A percentile compares a stretch with the other conserved stretches of the same genome.
These are phyloP conservation scores for Dicrurus megarhynchus DNA, from an alignment of 2,113 vertebrate genomes.

Conservation along the genomic window DNA sequence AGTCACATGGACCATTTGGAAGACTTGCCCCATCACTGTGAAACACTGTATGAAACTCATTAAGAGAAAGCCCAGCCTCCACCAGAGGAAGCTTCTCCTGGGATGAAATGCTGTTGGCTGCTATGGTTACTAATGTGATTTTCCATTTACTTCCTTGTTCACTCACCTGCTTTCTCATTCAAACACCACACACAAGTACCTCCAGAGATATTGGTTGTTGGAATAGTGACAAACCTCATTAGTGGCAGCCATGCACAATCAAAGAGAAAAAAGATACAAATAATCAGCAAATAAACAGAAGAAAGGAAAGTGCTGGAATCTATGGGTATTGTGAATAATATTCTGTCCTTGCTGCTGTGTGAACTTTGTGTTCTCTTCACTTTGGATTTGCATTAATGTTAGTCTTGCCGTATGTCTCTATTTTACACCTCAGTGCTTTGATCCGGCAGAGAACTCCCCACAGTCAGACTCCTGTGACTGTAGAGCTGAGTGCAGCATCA, in stretches of 20 bases:
- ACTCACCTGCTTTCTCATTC: conserved; percentile 44
- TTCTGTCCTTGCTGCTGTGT: not conserved
- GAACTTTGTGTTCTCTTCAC: conserved; percentile 24
- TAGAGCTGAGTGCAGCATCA: not conserved
- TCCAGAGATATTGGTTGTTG: not conserved
- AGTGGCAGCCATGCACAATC: not conserved
- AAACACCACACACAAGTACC: not conserved
- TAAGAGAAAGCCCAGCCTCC: not conserved
- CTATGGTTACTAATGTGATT: conserved; percentile 53
- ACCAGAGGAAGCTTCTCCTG: not conserved
- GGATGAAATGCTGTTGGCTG: conserved; percentile 13
- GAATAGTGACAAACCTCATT: conserved; percentile 2
- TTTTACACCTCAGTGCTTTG: conserved; percentile 37
- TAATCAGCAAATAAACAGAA: not conserved
- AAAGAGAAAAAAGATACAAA: not conserved
- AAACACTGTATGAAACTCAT: not conserved
- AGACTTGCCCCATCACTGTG: not conserved
- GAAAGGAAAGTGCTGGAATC: not conserved
- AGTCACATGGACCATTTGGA: not conserved
- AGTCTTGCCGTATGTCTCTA: conserved; percentile 29
- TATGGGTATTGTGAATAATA: not conserved
- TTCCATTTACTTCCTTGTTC: not conserved
- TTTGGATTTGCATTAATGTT: conserved; percentile 41
- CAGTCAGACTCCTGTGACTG: conserved; percentile 19
- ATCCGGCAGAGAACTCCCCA: not conserved